These are phyloP conservation scores for Dugesia japonica DNA, from an alignment of 2,888 invertebrate species.

Conservation along the genomic window DNA sequence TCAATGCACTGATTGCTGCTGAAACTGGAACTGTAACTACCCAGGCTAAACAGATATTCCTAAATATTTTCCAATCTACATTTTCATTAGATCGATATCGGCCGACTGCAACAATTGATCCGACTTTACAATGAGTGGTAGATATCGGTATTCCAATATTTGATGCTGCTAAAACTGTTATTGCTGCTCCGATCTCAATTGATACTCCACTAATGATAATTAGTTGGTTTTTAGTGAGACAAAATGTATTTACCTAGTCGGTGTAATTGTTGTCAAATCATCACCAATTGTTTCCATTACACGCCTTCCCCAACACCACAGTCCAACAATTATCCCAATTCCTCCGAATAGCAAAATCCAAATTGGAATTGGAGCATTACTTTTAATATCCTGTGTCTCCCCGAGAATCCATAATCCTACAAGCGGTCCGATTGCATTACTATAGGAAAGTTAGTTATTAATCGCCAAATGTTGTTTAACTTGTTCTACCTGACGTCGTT, in stretches of 20 bases:
- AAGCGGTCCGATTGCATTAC: constrained; percentile 91
- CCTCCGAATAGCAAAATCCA: constrained; percentile 83
- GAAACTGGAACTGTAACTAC: constrained; percentile 87
- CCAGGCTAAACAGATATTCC: constrained; percentile 94
- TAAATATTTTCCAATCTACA: constrained; percentile 51
- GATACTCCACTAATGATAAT: constrained; percentile 63
- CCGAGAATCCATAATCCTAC: constrained; percentile 63
- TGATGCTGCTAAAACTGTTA: constrained; percentile 83
- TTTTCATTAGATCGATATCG: constrained; percentile 44
- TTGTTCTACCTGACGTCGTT: constrained; percentile 81
- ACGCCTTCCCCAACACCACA: constrained; percentile 85
- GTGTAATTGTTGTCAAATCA: constrained; percentile 86
- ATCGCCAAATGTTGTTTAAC: too few relatives aligned
- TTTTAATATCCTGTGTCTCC: constrained; percentile 51
- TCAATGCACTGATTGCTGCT: constrained; percentile 64
- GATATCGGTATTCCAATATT: constrained; percentile 90
- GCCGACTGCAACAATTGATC: constrained; percentile 80
- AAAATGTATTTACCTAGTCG: constrained; percentile 67
- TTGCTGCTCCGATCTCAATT: constrained; percentile 83
- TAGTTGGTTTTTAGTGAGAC: too few relatives aligned
- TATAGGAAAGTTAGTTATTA: too few relatives aligned
- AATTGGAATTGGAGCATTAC: constrained; percentile 62
- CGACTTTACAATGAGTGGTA: constrained; percentile 96
- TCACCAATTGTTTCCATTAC: constrained; percentile 92
- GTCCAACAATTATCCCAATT: constrained; percentile 76